Base-by-base conservation (phyloP, 2,888 invertebrate species). In the Oscheius sp. region DNA sequence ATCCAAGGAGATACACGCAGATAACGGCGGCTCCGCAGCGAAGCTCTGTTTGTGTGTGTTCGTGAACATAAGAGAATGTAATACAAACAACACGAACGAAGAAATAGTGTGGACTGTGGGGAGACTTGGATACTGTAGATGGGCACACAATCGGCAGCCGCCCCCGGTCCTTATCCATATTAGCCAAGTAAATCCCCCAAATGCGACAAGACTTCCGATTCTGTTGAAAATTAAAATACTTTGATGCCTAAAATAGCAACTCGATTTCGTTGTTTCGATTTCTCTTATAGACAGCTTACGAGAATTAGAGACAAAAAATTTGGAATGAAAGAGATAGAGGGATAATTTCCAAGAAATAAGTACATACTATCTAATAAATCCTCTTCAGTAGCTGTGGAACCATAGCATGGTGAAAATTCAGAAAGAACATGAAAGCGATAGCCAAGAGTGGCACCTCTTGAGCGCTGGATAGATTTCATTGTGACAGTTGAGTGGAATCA, bases 61-160 rank as follows among this genome's bases (percentile, higher is more conserved):
- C 69, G 69, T 69, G 69, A 69, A 69, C 63, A 69, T 63, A 48
- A 23, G 52, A 39, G 65, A 37, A 61, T 68, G 50, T 58, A 68
- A 68, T 68, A 31, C 52, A 58, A 68, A 68, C 45, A 66, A 45
- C 48, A 64, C 61, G 61, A 61, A 45, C 61, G 61, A 61, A 39
- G 61, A 61, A 61, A 61, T 61, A 61, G 64, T 33, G 50, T 34
- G 46, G 23, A 17, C 34, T 8, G 48, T n/a, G 50, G 29, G 23
- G 64, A 64, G 64, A 46, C 64, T 42, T 37, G 48, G 50, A 20
- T 48, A 48, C 50, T 64, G 48, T 48, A 64, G 63, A 64, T 17
- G 25, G n/a, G 23, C 64, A 64, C 61, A 61, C 61, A 61, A 25
- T 45, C 61, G 61, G 45, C 61, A 61, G 42, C 61, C 61, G 27